Base-by-base conservation (phyloP, 2,888 invertebrate genomes). In the Nymphalis polychloros region DNA sequence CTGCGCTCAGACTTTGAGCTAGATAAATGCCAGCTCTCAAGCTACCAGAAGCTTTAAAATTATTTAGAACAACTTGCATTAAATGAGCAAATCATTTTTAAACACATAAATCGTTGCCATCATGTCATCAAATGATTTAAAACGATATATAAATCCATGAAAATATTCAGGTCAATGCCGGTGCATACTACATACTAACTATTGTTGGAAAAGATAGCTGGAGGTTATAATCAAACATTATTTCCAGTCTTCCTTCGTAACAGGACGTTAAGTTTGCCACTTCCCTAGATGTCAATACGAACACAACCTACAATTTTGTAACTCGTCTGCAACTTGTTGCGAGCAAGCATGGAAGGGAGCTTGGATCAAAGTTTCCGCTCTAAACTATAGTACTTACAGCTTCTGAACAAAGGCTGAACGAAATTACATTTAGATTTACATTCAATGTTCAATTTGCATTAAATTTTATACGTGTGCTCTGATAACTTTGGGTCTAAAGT, bases 311-410 rank as follows among this genome's bases (percentile, higher is more conserved):
- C 60, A 55, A 66, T 48, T 61, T 66, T 49, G 55, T 59, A 61
- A 67, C 55, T 62, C 8, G 19, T 7, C 53, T 67, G 55, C 73
- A 69, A 71, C 73, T 71, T 73, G 71, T 71, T 73, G 73, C 66
- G 62, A 62, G 66, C 65, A 23, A 70, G 63, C 59, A 53, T 47
- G 60, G 50, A 50, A 35, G 31, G 59, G 64, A 64, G 70, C 72
- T 69, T 59, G 50, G 70, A 70, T 70, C 67, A 64, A 72, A 72
- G 68, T 70, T 67, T 41, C 66, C 57, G 23, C 31, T 67, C 41
- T 48, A 67, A 69, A 68, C 70, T 72, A 73, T 68, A 69, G 69
- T 69, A 68, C 63, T 72, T 69, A 69, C 70, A 66, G 69, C 65
- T 64, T 68, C 63, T 41, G 65, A 70, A 73, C 70, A 73, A 73